Base-by-base conservation (phyloP, 2,888 invertebrate genomes). In the Nezara viridula region DNA sequence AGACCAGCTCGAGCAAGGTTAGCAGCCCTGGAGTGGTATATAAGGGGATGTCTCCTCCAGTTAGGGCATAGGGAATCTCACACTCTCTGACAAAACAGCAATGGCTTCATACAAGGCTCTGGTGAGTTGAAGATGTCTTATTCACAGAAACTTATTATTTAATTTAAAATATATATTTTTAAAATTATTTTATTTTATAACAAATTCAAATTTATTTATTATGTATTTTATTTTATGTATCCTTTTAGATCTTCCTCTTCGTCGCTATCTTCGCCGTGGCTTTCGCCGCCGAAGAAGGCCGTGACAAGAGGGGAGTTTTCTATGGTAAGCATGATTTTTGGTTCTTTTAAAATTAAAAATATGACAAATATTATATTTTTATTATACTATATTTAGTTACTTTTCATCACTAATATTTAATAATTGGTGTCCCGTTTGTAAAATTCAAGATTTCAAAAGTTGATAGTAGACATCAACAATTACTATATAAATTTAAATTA, bases 21-120 rank as follows among this genome's bases (percentile, higher is more conserved):
- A 86, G 27, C 86, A 21, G 21, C 81, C 81, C 81, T 81, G n/a
- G 44, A 52, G 52, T 1, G 32, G 86, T 86, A 86, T 86, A 86
- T 86, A 86, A 86, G 86, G 86, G 50, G 55, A 55, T 52, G 86
- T 86, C 37, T 32, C 10, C n/a, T 24, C n/a, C 50, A 32, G n/a
- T 14, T 2, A 32, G 32, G 52, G 24, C 55, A 86, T 86, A 2
- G 86, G 5, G 37, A 52, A 50, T 24, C 55, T 21, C 1, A 55
- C 50, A 37, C n/a, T 47, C 86, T 50, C 37, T 16, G 24, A 86
- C 47, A 81, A 37, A 9, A 49, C 86, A 86, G 86, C 50, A 50
- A 86, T 86, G 86, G 86, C 86, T 9, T 86, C 86, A 4, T 86
- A 86, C 86, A 86, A 86, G 86, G 55, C 50, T 86, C 52, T 86